A percentile compares a stretch with the other conserved stretches of the same genome.
Conservation (phyloP, 2,113 vertebrate genomes). For the Pluvianellus socialis region DNA sequence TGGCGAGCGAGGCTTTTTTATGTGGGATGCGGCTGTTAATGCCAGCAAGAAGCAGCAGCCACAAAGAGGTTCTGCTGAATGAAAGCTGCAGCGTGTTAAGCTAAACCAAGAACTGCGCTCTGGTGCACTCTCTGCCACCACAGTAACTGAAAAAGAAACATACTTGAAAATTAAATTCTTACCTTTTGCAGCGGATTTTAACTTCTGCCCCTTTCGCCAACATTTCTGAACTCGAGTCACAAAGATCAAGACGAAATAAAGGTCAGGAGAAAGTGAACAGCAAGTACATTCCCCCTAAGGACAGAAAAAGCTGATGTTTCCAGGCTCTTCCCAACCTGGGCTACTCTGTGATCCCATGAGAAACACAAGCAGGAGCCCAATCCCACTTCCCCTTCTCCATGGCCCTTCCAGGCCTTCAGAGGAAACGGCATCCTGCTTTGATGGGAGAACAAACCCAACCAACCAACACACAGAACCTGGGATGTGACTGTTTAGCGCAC, state of each 20-base stretch:
- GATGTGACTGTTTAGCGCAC: background rate
- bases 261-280: background rate
- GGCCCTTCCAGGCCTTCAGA: background rate
- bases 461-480: background rate
- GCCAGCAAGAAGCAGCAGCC: background rate
- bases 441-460: background rate
- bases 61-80: background rate
- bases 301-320: background rate
- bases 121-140: background rate
- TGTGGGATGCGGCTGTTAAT: background rate
- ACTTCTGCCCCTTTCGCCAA: background rate
- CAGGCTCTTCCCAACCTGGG: background rate
- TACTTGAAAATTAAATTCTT: background rate
- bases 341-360: background rate
- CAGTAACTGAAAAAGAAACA: background rate
- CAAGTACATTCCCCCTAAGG: fast-evolving
- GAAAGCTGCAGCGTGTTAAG: background rate
- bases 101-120: background rate
- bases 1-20: background rate
- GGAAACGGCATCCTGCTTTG: background rate
- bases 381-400: background rate
- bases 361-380: background rate
- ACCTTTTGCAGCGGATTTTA: background rate
- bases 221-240: background rate
- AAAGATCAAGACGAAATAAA: background rate